phyloP scores from a whole-genome alignment of 2,888 invertebrate species.

The Stegana nigrithorax region DNA sequence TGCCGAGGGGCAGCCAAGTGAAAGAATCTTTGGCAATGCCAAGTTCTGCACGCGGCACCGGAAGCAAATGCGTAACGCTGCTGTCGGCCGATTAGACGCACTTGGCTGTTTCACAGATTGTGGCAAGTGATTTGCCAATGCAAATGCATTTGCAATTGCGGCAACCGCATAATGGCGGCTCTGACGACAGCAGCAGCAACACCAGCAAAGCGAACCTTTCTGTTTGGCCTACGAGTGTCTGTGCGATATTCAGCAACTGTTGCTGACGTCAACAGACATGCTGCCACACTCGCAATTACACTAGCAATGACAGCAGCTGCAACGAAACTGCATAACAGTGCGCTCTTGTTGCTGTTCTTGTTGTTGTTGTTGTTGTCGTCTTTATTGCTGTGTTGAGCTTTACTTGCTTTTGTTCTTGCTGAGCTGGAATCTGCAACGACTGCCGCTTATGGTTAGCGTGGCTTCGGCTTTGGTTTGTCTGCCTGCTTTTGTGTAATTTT shows the following conservation, averaged over 20 bases:
- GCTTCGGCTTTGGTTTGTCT: too few species aligned
- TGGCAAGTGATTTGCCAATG: conserved; percentile 53
- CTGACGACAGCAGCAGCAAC: conserved; percentile 43
- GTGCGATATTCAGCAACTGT: conserved; percentile 44
- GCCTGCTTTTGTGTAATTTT: too few species aligned
- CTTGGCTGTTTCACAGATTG: conserved; percentile 29
- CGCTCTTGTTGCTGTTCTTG: not conserved
- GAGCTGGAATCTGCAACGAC: too few species aligned
- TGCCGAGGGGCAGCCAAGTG: not conserved
- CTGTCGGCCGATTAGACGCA: too few species aligned
- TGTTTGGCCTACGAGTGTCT: too few species aligned
- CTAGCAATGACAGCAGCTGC: not conserved
- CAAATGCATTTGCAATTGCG: conserved; percentile 45
- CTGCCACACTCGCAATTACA: not conserved
- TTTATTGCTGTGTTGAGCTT: too few species aligned
- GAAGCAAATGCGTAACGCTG: too few species aligned
- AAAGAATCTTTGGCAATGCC: too few species aligned
- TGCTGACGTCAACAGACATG: conserved; percentile 49
- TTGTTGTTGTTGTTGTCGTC: not conserved
- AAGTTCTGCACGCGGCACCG: too few species aligned
- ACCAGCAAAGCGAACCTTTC: conserved; percentile 42
- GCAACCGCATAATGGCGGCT: conserved; percentile 43
- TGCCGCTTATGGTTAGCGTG: too few species aligned
- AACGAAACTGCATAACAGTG: not conserved
- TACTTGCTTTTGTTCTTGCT: too few species aligned